A percentile compares a stretch with the other conserved stretches of the same genome.
Conservation (phyloP, 1,140 invertebrate genomes). For the Acromyrmex charruanus region DNA sequence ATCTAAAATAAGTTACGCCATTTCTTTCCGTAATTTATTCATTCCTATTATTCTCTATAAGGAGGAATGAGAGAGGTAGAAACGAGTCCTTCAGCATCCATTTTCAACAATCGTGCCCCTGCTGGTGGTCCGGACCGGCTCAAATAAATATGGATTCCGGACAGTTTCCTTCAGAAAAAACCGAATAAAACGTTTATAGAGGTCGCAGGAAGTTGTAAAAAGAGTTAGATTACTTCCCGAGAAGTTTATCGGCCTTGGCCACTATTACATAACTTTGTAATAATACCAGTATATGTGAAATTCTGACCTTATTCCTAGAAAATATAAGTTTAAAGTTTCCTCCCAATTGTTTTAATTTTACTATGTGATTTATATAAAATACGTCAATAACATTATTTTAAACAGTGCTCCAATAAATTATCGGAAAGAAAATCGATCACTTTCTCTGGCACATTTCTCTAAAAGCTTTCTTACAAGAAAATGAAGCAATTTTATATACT, state of each 20-base stretch:
- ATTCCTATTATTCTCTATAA: constrained; percentile 42
- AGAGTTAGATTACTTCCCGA: constrained; percentile 35
- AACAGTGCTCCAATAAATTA: background rate
- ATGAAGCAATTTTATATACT: background rate
- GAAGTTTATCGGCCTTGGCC: background rate
- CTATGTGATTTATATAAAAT: background rate
- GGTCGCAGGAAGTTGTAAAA: constrained; percentile 26
- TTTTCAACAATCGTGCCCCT: constrained; percentile 20
- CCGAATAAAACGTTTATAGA: constrained; percentile 24
- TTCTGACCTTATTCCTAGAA: background rate
- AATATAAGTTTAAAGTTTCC: background rate
- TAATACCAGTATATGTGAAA: constrained; percentile 10
- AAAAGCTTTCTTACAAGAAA: background rate
- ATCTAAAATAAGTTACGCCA: constrained; percentile 33
- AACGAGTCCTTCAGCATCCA: constrained; percentile 38
- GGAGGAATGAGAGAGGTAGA: constrained; percentile 7
- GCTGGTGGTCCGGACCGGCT: constrained; percentile 45
- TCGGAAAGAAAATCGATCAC: background rate
- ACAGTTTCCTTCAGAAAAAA: constrained; percentile 11
- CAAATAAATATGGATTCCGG: constrained; percentile 64
- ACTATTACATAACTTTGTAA: constrained; percentile 19
- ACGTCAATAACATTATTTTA: background rate
- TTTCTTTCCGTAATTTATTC: constrained; percentile 61
- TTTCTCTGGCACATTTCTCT: background rate
- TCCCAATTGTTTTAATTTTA: background rate